Evolutionary conservation across 2,888 invertebrate genomes (phyloP).

Genomic region (Melanophora roralis): DNA sequence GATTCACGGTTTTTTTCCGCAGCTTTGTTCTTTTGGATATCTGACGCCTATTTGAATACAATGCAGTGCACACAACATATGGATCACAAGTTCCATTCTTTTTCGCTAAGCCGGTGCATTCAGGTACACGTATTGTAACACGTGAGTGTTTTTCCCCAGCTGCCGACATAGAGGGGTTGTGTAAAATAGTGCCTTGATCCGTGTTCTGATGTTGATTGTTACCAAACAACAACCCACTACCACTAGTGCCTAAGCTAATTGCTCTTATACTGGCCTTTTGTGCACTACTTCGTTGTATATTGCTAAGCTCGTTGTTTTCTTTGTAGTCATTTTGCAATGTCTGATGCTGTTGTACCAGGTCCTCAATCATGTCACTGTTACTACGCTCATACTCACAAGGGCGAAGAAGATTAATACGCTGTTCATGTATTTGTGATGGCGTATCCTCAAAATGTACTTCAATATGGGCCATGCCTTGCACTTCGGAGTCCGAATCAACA

Average conservation of each 20-base stretch:
- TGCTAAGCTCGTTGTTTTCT: constrained; percentile 75
- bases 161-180: constrained; percentile 57
- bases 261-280: constrained; percentile 34
- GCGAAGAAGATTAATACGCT: constrained; percentile 65
- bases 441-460: constrained; percentile 80
- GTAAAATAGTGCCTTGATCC: constrained; percentile 67
- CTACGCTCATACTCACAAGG: constrained; percentile 67
- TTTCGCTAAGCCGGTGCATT: constrained; percentile 91
- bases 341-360: constrained; percentile 65
- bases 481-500: constrained; percentile 93
- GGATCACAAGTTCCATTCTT: constrained; percentile 95
- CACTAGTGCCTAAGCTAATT: constrained; percentile 39
- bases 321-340: constrained; percentile 75
- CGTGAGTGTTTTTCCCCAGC: constrained; percentile 68
- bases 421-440: constrained; percentile 64
- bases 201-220: constrained; percentile 68
- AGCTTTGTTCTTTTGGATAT: constrained; percentile 89
- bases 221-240: constrained; percentile 67
- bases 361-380: constrained; percentile 60
- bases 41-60: constrained; percentile 88
- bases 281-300: constrained; percentile 68
- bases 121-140: constrained; percentile 83
- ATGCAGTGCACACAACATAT: constrained; percentile 88
- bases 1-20: constrained; percentile 92
- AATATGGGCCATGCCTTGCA: constrained; percentile 92